Evolutionary conservation across 2,888 invertebrate species (phyloP), one percentile per base, ranked within the genome.

Genomic region (Athalia rosae): DNA sequence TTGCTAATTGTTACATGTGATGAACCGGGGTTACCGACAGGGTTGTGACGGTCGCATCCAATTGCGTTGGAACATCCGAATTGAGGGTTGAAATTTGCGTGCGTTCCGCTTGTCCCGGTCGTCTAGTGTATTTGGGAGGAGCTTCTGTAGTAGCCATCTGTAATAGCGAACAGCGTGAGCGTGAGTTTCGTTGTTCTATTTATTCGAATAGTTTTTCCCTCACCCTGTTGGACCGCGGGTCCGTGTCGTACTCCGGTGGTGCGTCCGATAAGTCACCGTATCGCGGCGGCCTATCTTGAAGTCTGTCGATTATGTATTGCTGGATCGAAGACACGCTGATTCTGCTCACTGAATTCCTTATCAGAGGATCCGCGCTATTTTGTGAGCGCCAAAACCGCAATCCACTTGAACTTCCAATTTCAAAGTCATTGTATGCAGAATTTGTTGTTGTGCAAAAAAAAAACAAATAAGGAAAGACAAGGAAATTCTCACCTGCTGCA

Each of bases 231-330:
- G 79, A 78, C 28, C 28, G 28, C 67, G 69, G 77, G 61, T 82
- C 82, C 47, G 79, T 77, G 11, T 81, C 81, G 28, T 87, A 86
- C 3, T 85, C 78, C 1, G 87, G 86, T 5, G 88, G 87, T 43
- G 85, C 83, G 67, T 82, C 83, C 13, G 80, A 82, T 74, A 82
- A 79, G 76, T 87, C 87, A 41, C 80, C 83, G 76, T 90, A 90
- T 4, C 84, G 79, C 3, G 89, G 89, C 41, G 89, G 89, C 62
- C 87, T 84, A 59, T 86, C 85, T 78, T 82, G 82, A 79, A 86
- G 80, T 76, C 85, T 79, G 71, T 82, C 82, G 7, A 81, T 59
- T 7, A 86, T 81, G 64, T 79, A 82, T 69, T 81, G 79, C 79
- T 86, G 85, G 13, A 67, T 78, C 11, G 85, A 84, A 74, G 82